phyloP scores from a whole-genome alignment of 2,888 invertebrate species.

The Oligia strigilis region DNA sequence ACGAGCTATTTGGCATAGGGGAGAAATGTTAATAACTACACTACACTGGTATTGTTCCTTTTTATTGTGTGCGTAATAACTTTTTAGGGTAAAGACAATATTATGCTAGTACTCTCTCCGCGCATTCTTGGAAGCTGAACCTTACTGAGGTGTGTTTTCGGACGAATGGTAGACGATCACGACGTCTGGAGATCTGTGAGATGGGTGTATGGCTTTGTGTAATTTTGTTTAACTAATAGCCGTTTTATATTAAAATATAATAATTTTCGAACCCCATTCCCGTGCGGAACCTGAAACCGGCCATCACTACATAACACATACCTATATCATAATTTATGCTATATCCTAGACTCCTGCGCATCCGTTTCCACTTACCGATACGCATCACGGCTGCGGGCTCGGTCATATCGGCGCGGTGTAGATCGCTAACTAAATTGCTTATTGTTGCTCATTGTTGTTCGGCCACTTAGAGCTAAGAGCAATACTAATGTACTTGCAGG shows the following conservation, averaged over 20 bases:
- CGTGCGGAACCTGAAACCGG: not conserved
- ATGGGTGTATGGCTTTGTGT: not conserved
- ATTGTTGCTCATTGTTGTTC: slow-evolving; percentile 61
- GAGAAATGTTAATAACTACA: not conserved
- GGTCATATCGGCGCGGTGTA: slow-evolving; percentile 24
- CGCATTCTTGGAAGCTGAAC: not conserved
- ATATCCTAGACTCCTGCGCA: slow-evolving; percentile 7
- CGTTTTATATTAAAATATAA: not conserved
- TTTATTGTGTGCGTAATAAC: not conserved
- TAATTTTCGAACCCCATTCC: rapidly evolving
- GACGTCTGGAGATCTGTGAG: not conserved
- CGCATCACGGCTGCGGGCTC: slow-evolving; percentile 32
- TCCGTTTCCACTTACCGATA: slow-evolving; percentile 44
- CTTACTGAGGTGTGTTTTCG: not conserved
- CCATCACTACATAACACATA: not conserved
- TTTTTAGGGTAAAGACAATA: not conserved
- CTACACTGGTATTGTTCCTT: not conserved
- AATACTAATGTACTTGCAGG: slow-evolving; percentile 17
- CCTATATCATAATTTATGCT: not conserved
- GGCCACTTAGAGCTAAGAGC: slow-evolving; percentile 24
- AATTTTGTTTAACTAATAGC: not conserved
- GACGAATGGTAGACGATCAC: not conserved
- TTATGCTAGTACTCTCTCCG: not conserved
- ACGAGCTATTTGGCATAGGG: not conserved
- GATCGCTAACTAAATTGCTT: slow-evolving; percentile 65